A percentile compares a stretch with the other conserved stretches of the same genome.
phyloP scores from a whole-genome alignment of 2,888 invertebrate species.

The Andrena chrysosceles region DNA sequence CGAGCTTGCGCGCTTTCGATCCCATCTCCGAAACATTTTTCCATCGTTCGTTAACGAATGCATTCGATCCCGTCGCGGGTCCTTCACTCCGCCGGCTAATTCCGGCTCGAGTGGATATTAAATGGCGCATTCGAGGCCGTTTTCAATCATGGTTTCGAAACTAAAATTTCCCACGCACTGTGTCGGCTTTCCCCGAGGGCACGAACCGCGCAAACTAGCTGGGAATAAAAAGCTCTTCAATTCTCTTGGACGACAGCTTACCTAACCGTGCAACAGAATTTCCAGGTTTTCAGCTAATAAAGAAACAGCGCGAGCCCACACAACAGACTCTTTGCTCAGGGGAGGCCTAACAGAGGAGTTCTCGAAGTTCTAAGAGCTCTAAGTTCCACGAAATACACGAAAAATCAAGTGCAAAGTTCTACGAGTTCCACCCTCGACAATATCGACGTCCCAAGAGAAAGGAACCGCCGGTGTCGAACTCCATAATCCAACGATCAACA shows the following conservation, averaged over 20 bases:
- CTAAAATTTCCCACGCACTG: not conserved
- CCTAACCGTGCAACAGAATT: not conserved
- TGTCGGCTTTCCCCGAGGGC: not conserved
- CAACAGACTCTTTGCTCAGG: too few relatives aligned
- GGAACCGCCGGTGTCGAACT: too few relatives aligned
- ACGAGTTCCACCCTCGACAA: too few relatives aligned
- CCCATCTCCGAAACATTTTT: not conserved
- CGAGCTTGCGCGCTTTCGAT: not conserved
- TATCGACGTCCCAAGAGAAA: too few relatives aligned
- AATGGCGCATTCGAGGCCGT: not conserved
- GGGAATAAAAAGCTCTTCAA: not conserved
- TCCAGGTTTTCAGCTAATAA: not conserved
- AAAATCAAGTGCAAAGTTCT: too few relatives aligned
- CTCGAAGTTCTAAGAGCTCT: too few relatives aligned
- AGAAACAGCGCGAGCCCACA: too few relatives aligned
- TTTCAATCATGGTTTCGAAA: not conserved
- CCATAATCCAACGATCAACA: too few relatives aligned
- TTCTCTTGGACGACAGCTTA: not conserved
- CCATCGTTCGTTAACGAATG: slow-evolving; percentile 1
- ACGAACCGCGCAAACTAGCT: not conserved
- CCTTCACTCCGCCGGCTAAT: not conserved
- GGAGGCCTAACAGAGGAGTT: too few relatives aligned
- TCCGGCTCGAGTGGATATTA: not conserved
- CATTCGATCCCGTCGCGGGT: not conserved
- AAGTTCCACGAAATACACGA: too few relatives aligned